Base-by-base conservation (phyloP, 2,113 vertebrate species). In the Lathamus discolor region DNA sequence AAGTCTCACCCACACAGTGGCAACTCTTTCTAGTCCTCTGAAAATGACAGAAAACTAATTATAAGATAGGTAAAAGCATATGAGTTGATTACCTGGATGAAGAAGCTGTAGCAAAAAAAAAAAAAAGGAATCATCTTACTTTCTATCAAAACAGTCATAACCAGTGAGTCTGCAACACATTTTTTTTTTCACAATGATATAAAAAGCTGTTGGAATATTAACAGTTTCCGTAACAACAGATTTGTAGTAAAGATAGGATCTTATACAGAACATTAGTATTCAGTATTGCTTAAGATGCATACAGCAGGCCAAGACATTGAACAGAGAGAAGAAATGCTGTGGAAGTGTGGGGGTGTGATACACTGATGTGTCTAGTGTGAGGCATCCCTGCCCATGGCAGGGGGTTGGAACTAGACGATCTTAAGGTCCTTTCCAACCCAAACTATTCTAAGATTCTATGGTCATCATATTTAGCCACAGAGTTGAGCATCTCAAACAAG, bases 151-250 rank as follows among this genome's bases (percentile, higher is more conserved):
- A 29, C 25, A 63, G 10, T 22, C 16, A 9, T n/a, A 72, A 51
- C 5, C 2, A 4, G 10, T 39, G 33, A 75, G n/a, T 25, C 13
- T 37, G 19, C 0, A 0, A 46, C 8, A 59, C 2, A 64, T 3
- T 1, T 6, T 39, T 48, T 48, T 88, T 84, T 69, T 7, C 13
- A 35, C 68, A 88, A 52, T 44, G 48, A 52, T 2, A 2, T 64
- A 48, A 93, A 69, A 79, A 44, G 10, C 4, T 68, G 6, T 39
- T 62, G 46, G 51, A 92, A 48, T 55, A 62, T 49, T 52, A 67
- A 15, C 16, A 35, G 8, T 51, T 76, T 82, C 43, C 68, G 9
- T 37, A 33, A 29, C 31, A 70, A n/a, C 4, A 83, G 55, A 39
- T 67, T 72, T 81, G 8, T 17, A 35, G 8, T 24, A 23, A 59